phyloP scores from a whole-genome alignment of 2,888 invertebrate species.

The Sesia bembeciformis region DNA sequence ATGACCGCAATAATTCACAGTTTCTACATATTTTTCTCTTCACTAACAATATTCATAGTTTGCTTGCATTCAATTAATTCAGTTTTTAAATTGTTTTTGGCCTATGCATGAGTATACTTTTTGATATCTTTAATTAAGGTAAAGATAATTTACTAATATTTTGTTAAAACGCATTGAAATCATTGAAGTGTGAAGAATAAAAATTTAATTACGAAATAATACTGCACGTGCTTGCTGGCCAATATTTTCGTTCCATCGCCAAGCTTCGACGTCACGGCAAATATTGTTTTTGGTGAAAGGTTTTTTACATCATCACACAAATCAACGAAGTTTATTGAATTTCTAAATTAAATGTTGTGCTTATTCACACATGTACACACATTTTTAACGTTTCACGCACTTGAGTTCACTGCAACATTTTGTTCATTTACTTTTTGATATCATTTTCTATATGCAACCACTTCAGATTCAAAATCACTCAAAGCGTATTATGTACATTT shows the following conservation, averaged over 20 bases:
- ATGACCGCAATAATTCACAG: background rate
- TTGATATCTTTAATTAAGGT: background rate
- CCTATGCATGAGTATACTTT: constrained; percentile 34
- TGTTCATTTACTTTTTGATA: background rate
- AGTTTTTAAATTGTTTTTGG: constrained; percentile 13
- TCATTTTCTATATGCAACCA: background rate
- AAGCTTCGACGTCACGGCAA: constrained; percentile 33
- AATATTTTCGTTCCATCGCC: constrained; percentile 24
- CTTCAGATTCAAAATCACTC: background rate
- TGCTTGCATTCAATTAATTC: constrained; percentile 37
- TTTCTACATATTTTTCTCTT: constrained; percentile 22
- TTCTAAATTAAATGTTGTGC: constrained; percentile 16
- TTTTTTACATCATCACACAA: background rate
- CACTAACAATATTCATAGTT: constrained; percentile 35
- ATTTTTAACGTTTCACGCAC: constrained; percentile 27
- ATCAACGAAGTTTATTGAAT: constrained; percentile 15
- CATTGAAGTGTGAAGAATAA: background rate
- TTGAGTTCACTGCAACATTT: constrained; percentile 7
- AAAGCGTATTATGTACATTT: background rate
- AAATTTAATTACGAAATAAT: background rate
- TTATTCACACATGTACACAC: constrained; percentile 7
- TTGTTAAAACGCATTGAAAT: background rate
- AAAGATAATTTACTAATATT: background rate
- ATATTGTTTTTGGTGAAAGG: constrained; percentile 20
- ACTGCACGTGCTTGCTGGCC: constrained; percentile 38